These are phyloP conservation scores for Pachyseris speciosa DNA, from an alignment of 64 coral and sea anemone species.

Conservation along the genomic window DNA sequence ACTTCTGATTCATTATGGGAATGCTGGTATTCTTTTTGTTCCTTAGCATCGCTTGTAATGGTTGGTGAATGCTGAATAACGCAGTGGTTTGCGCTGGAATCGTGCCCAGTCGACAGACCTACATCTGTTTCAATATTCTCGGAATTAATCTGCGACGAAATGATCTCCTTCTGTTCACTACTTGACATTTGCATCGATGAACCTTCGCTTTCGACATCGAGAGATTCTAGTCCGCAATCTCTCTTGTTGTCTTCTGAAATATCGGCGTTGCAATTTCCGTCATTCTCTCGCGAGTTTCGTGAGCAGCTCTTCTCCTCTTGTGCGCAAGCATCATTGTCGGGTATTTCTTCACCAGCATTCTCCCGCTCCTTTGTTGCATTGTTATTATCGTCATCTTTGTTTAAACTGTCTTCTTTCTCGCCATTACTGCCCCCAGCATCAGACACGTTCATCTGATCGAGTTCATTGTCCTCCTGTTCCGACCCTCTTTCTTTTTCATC, in stretches of 20 bases:
- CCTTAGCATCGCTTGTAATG: background rate
- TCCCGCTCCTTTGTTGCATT: background rate
- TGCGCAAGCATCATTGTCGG: background rate
- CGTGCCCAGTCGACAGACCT: background rate
- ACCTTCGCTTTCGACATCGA: background rate
- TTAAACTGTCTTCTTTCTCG: background rate
- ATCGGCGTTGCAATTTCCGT: background rate
- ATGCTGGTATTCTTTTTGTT: background rate
- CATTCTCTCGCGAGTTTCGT: background rate
- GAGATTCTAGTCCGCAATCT: background rate
- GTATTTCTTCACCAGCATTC: background rate
- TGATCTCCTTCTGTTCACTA: background rate
- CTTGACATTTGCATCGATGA: background rate
- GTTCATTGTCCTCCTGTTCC: background rate
- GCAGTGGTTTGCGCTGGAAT: background rate
- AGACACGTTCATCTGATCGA: slow-evolving; percentile 23
- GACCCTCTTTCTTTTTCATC: background rate
- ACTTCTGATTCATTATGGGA: background rate
- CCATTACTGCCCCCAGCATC: background rate
- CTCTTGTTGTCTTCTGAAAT: background rate
- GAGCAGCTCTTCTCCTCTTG: background rate
- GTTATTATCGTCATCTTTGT: background rate
- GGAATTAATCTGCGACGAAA: background rate
- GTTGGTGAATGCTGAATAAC: background rate
- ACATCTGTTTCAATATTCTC: background rate